Evolutionary conservation across 2,888 invertebrate species (phyloP).

Genomic region (Lycia hirtaria): DNA sequence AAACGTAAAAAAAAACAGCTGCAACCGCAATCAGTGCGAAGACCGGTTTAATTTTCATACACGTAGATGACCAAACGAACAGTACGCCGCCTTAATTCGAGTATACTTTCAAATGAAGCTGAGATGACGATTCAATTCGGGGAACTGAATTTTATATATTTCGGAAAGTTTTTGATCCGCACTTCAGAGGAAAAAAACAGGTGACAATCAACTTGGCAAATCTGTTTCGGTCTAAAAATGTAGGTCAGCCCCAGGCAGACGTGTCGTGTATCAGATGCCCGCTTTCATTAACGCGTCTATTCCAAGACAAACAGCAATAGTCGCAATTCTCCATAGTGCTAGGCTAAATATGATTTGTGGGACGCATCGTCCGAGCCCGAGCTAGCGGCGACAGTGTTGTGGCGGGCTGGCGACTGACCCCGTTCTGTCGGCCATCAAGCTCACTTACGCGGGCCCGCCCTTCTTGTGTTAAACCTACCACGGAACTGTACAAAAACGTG

Average conservation of each 20-base stretch:
- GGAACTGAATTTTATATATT: conserved; percentile 29
- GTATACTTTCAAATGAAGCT: conserved; percentile 26
- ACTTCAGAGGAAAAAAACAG: conserved; percentile 41
- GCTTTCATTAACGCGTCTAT: conserved; percentile 68
- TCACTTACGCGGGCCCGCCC: conserved; percentile 46
- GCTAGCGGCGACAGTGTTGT: conserved; percentile 61
- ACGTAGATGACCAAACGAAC: conserved; percentile 28
- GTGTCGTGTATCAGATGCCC: conserved; percentile 59
- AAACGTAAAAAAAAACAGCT: conserved; percentile 42
- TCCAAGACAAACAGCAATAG: conserved; percentile 73
- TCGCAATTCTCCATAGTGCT: conserved; percentile 68
- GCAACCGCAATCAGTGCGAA: conserved; percentile 39
- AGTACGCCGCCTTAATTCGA: conserved; percentile 15
- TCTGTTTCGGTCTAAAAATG: conserved; percentile 45
- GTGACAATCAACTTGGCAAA: conserved; percentile 43
- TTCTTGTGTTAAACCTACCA: conserved; percentile 43
- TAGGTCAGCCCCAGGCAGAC: conserved; percentile 58
- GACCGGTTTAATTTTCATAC: conserved; percentile 33
- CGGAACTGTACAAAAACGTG: conserved; percentile 14
- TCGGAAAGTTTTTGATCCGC: conserved; percentile 33
- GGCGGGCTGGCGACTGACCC: conserved; percentile 59
- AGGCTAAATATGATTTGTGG: conserved; percentile 80
- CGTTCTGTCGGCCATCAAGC: conserved; percentile 58
- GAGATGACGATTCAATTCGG: conserved; percentile 27
- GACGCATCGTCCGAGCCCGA: conserved; percentile 63